phyloP scores from a whole-genome alignment of 2,797 vertebrate species.

The Cuculus canorus region DNA sequence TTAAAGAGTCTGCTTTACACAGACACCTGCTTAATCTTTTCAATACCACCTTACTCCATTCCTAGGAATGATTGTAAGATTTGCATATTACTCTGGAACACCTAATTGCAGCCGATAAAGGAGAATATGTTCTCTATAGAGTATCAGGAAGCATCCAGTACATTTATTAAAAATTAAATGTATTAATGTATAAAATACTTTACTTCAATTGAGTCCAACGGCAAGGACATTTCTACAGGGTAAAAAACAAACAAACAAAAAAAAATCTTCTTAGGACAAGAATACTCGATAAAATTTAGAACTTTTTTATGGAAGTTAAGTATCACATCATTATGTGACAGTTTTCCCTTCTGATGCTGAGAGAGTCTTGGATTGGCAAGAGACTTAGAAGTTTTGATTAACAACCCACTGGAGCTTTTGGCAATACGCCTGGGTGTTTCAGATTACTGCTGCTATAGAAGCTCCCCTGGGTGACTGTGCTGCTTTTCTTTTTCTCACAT shows the following conservation, averaged over 20 bases:
- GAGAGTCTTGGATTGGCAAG: conserved; percentile 50
- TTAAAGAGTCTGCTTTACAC: not conserved
- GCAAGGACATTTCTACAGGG: not conserved
- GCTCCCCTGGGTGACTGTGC: conserved; percentile 23
- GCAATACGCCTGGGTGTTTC: conserved; percentile 31
- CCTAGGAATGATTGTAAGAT: not conserved
- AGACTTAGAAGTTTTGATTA: conserved; percentile 60
- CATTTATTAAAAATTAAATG: not conserved
- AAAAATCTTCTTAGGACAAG: not conserved
- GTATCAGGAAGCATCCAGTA: not conserved
- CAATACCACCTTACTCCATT: not conserved
- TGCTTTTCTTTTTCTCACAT: conserved; percentile 13
- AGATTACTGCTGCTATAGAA: conserved; percentile 54
- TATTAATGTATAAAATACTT: not conserved
- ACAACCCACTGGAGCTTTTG: conserved; percentile 48
- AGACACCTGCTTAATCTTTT: not conserved
- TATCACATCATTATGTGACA: conserved; percentile 40
- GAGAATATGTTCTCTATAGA: not conserved
- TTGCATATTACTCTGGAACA: not conserved
- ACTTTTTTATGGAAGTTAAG: conserved; percentile 13
- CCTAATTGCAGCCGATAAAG: not conserved
- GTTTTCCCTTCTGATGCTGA: conserved; percentile 44
- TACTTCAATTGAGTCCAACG: not conserved
- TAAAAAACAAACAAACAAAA: not conserved
- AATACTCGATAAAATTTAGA: not conserved